A percentile compares a stretch with the other conserved stretches of the same genome.
Evolutionary conservation across 2,888 invertebrate genomes (phyloP).

Genomic region (Odontocerum albicorne): DNA sequence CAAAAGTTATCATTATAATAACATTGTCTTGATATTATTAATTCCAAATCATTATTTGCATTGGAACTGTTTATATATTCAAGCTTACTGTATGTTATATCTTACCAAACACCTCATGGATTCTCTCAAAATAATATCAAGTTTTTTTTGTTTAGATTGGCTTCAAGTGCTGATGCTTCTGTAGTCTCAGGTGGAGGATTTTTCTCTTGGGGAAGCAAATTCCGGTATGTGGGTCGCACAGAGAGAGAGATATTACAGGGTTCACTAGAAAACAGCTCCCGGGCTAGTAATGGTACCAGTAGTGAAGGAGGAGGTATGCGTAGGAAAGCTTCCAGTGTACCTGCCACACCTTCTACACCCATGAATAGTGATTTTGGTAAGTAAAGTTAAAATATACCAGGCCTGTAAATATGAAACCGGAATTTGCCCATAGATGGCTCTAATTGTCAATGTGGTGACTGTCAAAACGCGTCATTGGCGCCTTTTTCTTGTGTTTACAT

Average conservation of each 20-base stretch:
- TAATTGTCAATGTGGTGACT: too few relatives aligned
- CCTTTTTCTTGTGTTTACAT: too few relatives aligned
- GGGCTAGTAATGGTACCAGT: conserved; percentile 57
- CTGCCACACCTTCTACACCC: conserved; percentile 84
- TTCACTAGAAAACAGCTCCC: conserved; percentile 56
- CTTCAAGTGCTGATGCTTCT: conserved; percentile 84
- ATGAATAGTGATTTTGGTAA: conserved; percentile 70
- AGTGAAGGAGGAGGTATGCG: conserved; percentile 59
- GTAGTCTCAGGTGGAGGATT: conserved; percentile 88
- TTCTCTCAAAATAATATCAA: background rate
- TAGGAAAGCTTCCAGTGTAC: conserved; percentile 84
- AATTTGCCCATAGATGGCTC: too few relatives aligned
- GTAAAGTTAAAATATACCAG: too few relatives aligned
- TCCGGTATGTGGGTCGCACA: conserved; percentile 89
- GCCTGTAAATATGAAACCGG: too few relatives aligned
- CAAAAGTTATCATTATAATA: too few relatives aligned
- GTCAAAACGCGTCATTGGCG: too few relatives aligned
- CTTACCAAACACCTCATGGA: too few relatives aligned
- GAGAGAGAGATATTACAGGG: conserved; percentile 90
- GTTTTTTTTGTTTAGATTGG: conserved; percentile 61
- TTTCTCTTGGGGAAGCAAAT: conserved; percentile 93
- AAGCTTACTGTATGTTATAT: too few relatives aligned
- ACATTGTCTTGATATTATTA: too few relatives aligned
- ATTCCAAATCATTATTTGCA: too few relatives aligned
- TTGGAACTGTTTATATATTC: too few relatives aligned